Evolutionary conservation across 2,113 vertebrate genomes (phyloP).

Genomic region (Hypocryptadius cinnamomeus): DNA sequence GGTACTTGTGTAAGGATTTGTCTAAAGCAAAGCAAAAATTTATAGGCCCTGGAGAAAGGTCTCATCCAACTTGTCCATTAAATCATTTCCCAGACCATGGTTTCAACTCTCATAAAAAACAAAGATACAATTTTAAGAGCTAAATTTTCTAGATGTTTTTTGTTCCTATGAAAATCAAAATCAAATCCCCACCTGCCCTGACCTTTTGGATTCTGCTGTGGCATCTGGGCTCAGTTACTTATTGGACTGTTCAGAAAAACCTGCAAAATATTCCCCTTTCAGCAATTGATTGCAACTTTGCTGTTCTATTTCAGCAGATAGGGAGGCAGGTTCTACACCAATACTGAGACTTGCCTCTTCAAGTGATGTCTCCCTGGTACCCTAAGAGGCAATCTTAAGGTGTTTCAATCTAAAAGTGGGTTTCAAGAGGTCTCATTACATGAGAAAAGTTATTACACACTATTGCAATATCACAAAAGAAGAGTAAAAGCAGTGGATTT

Average conservation of each 20-base stretch:
- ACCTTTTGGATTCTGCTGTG: constrained; percentile 15
- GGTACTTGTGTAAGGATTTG: neutral
- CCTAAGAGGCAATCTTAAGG: neutral
- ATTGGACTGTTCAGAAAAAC: neutral
- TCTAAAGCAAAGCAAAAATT: neutral
- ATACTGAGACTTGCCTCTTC: neutral
- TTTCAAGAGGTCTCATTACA: neutral
- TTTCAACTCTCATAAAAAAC: neutral
- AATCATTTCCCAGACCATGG: neutral
- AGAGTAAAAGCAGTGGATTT: neutral
- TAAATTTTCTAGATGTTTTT: neutral
- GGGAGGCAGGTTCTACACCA: neutral
- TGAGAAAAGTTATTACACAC: neutral
- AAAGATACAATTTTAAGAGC: neutral
- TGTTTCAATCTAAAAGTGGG: neutral
- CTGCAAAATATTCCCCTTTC: neutral
- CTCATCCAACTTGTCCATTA: neutral
- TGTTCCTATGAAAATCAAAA: neutral
- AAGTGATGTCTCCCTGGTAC: neutral
- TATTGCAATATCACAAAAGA: neutral
- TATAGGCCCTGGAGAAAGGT: neutral
- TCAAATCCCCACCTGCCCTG: neutral
- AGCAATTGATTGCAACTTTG: neutral
- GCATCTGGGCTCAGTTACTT: neutral
- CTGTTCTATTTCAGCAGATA: neutral